A percentile compares a stretch with the other conserved stretches of the same genome.
Conservation (phyloP, 1,140 invertebrate genomes). For the Spodoptera litura region DNA sequence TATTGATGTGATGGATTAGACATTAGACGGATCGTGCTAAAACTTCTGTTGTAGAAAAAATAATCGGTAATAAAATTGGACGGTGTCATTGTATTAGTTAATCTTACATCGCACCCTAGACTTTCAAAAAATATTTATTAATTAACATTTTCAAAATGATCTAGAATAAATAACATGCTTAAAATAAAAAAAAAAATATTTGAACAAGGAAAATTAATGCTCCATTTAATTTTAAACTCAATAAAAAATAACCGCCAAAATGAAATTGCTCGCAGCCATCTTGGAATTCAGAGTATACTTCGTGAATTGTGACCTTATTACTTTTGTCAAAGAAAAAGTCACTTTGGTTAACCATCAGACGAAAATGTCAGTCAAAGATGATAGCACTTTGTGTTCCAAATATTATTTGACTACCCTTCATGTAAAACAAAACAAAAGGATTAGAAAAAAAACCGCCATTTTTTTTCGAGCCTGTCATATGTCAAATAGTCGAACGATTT, state of each 20-base stretch:
- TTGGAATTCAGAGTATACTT: constrained; percentile 19
- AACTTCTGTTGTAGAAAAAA: too few relatives aligned
- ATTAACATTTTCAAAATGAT: too few relatives aligned
- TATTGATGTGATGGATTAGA: constrained; percentile 6
- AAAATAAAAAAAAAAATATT: neutral
- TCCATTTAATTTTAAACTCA: neutral
- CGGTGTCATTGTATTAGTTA: too few relatives aligned
- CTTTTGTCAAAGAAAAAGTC: constrained; percentile 21
- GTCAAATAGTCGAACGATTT: constrained; percentile 33
- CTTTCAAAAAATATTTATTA: too few relatives aligned
- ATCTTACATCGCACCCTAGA: too few relatives aligned
- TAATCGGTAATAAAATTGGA: too few relatives aligned
- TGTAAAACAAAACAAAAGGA: constrained; percentile 1
- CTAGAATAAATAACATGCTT: too few relatives aligned
- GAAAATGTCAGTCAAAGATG: constrained; percentile 24
- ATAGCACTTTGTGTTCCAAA: constrained; percentile 20
- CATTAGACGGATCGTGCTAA: neutral
- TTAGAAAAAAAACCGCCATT: neutral
- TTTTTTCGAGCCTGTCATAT: constrained; percentile 20
- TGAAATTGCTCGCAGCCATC: constrained; percentile 9
- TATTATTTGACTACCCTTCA: constrained; percentile 14
- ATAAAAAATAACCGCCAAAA: constrained; percentile 17
- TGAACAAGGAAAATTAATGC: constrained; percentile 1
- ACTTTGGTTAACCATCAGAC: constrained; percentile 8
- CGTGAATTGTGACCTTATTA: constrained; percentile 8